Evolutionary conservation across 1,140 invertebrate species (phyloP).

Genomic region (Panonychus citri): DNA sequence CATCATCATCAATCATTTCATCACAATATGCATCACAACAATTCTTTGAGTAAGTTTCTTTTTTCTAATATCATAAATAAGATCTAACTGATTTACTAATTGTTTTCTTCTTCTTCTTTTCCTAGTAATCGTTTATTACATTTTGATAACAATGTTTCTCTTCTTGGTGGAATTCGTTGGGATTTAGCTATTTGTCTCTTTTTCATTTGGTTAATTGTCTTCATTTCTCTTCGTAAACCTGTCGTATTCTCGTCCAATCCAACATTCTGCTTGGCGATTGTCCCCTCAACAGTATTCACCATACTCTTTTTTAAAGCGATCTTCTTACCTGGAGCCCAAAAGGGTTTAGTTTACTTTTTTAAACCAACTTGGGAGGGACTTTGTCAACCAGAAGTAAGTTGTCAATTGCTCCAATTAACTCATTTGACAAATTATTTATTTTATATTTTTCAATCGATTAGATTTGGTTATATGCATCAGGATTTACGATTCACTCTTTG

Average conservation of each 20-base stretch:
- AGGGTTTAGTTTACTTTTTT: conserved; percentile 60
- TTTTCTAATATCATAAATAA: too few species aligned
- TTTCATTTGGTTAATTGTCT: conserved; percentile 6
- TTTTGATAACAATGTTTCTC: background rate
- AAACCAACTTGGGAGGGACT: conserved; percentile 53
- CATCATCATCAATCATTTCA: background rate
- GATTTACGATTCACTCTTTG: conserved; percentile 77
- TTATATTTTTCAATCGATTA: conserved; percentile 19
- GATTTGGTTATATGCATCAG: conserved; percentile 73
- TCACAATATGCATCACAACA: conserved; percentile 4
- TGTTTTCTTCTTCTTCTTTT: background rate
- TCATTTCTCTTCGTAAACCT: conserved; percentile 28
- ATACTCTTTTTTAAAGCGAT: conserved; percentile 82
- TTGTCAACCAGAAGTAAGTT: conserved; percentile 23
- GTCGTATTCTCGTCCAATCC: conserved; percentile 2
- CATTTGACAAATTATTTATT: background rate
- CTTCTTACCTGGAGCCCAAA: conserved; percentile 68
- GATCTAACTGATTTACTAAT: background rate
- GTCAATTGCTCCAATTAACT: too few species aligned
- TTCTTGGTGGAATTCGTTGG: background rate
- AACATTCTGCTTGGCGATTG: conserved; percentile 7
- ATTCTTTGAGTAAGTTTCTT: conserved; percentile 4
- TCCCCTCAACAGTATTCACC: conserved; percentile 77
- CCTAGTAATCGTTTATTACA: background rate
- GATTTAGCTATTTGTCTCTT: conserved; percentile 3